Evolutionary conservation across 1,140 invertebrate genomes (phyloP), one percentile per base, ranked within the genome.

Genomic region (Drosophila aff.): DNA sequence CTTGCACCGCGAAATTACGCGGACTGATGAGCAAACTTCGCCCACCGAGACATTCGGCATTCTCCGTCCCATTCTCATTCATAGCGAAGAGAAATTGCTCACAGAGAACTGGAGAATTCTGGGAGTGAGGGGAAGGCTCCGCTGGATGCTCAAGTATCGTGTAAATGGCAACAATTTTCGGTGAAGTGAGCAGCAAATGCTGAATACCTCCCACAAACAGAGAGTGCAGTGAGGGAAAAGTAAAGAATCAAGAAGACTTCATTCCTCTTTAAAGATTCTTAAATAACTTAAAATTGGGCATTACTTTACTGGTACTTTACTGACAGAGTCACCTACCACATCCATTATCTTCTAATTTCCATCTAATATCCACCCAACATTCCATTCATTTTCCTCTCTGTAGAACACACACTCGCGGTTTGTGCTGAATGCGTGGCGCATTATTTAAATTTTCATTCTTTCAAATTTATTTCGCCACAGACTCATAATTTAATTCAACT

Each of bases 1-100:
- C 78, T 85, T 85, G 50, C 65, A 81, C 74, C 82, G 74, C 82
- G 79, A 66, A 79, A 85, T 85, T 81, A 79, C 75, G 60, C 62
- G 75, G 76, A 79, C 79, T 86, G 82, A 85, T 86, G 82, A 82
- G 82, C 80, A 85, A 85, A 85, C 67, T 85, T 85, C 69, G 60
- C 40, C 47, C 44, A 49, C 43, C 49, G 58, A 71, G 58, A 77
- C 65, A 78, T 52, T 58, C 50, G 31, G 40, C 72, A 63, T 63
- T 77, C 63, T 31, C 44, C 38, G 21, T 61, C 60, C 38, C 28
- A 72, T 52, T 78, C 67, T 7, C 40, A 78, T 64, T 72, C 44
- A 61, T 63, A 43, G 66, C 53, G 28, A 71, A 64, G 60, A 78
- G 60, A 59, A 79, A 78, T 79, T 78, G 63, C 65, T 41, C 11